Conservation (phyloP, 2,113 vertebrate species). For the Microcebus tavaratra region DNA sequence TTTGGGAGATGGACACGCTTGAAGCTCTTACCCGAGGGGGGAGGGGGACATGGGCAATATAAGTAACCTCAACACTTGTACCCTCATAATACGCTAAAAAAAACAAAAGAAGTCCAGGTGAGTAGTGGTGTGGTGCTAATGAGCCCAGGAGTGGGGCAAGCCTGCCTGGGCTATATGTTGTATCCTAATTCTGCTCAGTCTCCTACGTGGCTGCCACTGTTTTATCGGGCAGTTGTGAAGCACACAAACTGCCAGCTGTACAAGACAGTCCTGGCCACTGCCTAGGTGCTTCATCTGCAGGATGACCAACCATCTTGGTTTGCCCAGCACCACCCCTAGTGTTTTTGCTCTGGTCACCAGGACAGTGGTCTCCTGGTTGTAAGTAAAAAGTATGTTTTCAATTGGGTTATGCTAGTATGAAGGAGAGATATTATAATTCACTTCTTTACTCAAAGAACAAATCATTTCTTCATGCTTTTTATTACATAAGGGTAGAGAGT, state of each 20-base stretch:
- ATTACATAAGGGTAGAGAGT: background rate
- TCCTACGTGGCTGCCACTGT: background rate
- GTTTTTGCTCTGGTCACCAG: background rate
- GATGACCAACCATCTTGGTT: background rate
- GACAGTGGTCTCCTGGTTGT: background rate
- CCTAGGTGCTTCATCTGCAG: background rate
- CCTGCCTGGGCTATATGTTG: too few species aligned
- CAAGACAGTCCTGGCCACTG: background rate
- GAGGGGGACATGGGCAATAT: too few species aligned
- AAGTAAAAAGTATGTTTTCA: conserved; percentile 36
- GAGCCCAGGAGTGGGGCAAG: background rate
- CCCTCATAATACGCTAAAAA: too few species aligned
- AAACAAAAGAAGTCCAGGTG: background rate
- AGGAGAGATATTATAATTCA: background rate
- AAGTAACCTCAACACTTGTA: too few species aligned
- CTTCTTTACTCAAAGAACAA: background rate
- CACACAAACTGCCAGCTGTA: background rate
- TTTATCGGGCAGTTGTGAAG: background rate
- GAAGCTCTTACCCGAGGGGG: too few species aligned
- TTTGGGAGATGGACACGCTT: too few species aligned
- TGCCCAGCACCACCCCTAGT: background rate
- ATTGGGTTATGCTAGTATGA: background rate
- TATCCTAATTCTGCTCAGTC: background rate
- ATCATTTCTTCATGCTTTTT: conserved; percentile 37
- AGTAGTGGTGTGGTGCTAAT: background rate